Evolutionary conservation across 2,888 invertebrate species (phyloP), one percentile per base, ranked within the genome.

Genomic region (Ceratothoa steindachneri): DNA sequence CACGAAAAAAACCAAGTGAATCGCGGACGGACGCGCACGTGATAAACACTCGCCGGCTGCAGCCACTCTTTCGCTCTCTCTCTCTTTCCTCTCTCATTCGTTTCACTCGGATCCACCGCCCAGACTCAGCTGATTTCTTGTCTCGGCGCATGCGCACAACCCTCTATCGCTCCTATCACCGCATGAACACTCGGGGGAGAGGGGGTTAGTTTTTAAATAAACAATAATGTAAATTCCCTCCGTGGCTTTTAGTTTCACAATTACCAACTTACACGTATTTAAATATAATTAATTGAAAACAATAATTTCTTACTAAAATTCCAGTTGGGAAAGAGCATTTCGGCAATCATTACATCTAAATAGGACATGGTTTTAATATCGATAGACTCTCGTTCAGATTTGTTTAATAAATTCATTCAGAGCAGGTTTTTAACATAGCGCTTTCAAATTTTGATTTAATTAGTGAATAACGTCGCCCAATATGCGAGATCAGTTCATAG

Each of bases 31-130:
- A 60, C 22, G 60, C 19, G 60, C 60, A 24, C 60, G 60, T 60
- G 60, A 60, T 24, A 12, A 24, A 60, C 60, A 24, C 60, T 22
- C 31, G 67, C 67, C 67, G 67, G 67, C 30, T 60, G 27, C 24
- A 60, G 27, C 60, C 60, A 24, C 60, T 60, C 67, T 67, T 30
- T 67, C 67, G 12, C 67, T 67, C 67, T 67, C 67, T 67, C 67
- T 67, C 30, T 67, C 67, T 67, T 15, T 22, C 67, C n/a, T 60
- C 60, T 60, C 60, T 64, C 64, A 22, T 24, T 22, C 64, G n/a
- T 24, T 22, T 24, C 15, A 24, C 67, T 22, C 30, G 22, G 41
- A 30, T 24, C 19, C 30, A 30, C 30, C 67, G 67, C 30, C 30
- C 67, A 60, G 60, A 60, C 60, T 60, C 60, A 60, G 60, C 60